Conservation (phyloP, 2,797 vertebrate species). For the Synanceia verrucosa region DNA sequence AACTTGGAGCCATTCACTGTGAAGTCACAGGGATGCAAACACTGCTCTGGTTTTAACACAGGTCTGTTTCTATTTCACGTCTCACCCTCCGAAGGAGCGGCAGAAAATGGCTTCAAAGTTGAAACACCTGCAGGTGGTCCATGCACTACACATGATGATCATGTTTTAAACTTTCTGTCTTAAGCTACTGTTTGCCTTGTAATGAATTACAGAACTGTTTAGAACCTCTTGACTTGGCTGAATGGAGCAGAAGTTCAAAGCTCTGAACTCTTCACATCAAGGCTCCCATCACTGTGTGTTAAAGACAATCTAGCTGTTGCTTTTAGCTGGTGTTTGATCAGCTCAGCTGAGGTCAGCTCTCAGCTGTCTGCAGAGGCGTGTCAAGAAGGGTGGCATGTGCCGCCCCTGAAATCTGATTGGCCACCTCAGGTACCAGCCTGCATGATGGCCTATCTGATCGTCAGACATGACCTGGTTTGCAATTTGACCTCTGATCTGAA, state of each 20-base stretch:
- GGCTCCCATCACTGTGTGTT: background rate
- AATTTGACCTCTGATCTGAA: no score
- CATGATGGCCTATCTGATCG: no score
- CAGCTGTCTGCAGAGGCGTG: background rate
- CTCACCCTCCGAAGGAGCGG: background rate
- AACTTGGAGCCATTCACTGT: background rate
- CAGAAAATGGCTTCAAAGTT: background rate
- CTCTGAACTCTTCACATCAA: background rate
- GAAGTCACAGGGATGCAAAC: background rate
- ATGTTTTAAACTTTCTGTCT: background rate
- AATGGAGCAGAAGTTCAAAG: background rate
- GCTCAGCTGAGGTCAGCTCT: background rate
- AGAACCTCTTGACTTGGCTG: background rate
- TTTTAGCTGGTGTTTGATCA: background rate
- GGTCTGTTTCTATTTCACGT: slow-evolving; percentile 17
- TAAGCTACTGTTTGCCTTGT: background rate
- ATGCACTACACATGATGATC: background rate
- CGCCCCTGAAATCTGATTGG: no score
- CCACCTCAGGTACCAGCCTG: no score
- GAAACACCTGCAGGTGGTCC: background rate
- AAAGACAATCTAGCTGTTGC: background rate
- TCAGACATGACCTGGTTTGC: no score
- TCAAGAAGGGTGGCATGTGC: no score
- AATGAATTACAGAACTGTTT: background rate
- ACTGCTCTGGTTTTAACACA: slow-evolving; percentile 13